Conservation (phyloP, 2,888 invertebrate genomes). For the Polyploca ridens region DNA sequence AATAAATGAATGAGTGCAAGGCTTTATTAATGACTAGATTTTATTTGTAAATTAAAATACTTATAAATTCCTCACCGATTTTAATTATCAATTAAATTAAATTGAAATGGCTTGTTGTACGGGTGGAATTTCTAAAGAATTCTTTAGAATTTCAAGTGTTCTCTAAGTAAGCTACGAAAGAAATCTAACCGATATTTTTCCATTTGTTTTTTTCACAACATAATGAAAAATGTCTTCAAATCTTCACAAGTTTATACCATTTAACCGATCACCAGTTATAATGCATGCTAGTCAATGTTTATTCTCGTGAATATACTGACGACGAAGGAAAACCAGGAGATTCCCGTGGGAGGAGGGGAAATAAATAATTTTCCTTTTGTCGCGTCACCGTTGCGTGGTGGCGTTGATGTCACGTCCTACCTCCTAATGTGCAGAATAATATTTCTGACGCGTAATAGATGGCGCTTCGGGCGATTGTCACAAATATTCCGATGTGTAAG, state of each 20-base stretch:
- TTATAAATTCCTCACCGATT: no score
- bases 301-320: slow-evolving; percentile 14
- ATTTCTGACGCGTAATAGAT: slow-evolving; percentile 57
- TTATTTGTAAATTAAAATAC: no score
- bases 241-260: not conserved
- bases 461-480: slow-evolving; percentile 59
- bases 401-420: slow-evolving; percentile 27
- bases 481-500: slow-evolving; percentile 22
- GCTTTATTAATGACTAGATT: no score
- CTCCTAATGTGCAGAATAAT: slow-evolving; percentile 72
- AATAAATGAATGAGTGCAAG: no score
- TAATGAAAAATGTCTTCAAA: not conserved
- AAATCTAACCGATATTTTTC: no score
- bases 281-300: slow-evolving; percentile 16
- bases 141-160: no score
- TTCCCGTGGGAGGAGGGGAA: slow-evolving; percentile 39
- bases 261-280: slow-evolving; percentile 10
- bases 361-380: slow-evolving; percentile 53
- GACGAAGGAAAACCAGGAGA: slow-evolving; percentile 24
- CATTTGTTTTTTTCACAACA: no score
- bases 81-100: no score
- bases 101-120: no score
- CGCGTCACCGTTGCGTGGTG: slow-evolving; percentile 24
- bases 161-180: no score
- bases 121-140: no score